These are phyloP conservation scores for Gymnothorax javanicus DNA, from an alignment of 2,797 vertebrate genomes.

Conservation along the genomic window DNA sequence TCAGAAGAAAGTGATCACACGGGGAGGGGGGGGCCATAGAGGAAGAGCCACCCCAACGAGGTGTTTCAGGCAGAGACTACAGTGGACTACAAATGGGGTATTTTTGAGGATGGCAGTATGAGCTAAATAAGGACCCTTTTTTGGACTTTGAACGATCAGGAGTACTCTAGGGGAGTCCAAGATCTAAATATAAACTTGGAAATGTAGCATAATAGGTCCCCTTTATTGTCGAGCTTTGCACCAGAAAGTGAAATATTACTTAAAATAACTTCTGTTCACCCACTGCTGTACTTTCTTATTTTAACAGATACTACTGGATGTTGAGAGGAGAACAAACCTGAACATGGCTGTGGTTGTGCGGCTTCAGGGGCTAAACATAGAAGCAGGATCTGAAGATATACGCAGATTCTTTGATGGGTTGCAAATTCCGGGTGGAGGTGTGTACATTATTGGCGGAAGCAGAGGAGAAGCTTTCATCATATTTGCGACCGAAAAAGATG, in stretches of 20 bases:
- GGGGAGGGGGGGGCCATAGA: no score
- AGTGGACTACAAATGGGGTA: no score
- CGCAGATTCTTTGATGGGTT: conserved; percentile 85
- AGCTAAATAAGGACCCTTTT: no score
- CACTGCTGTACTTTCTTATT: not conserved
- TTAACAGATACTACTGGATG: conserved; percentile 37
- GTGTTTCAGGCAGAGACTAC: no score
- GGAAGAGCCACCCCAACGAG: no score
- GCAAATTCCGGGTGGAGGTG: conserved; percentile 88
- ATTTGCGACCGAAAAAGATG: conserved; percentile 84
- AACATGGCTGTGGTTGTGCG: conserved; percentile 89
- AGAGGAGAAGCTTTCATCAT: conserved; percentile 90
- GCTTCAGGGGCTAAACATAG: conserved; percentile 84
- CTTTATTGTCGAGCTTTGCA: no score
- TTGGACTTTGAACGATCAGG: no score
- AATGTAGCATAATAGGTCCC: no score
- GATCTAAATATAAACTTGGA: no score
- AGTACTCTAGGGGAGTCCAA: no score
- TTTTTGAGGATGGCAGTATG: no score
- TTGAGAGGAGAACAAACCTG: conserved; percentile 46
- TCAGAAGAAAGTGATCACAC: no score
- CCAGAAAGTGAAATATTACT: not conserved
- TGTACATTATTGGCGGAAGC: conserved; percentile 90
- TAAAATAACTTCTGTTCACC: not conserved
- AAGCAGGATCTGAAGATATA: conserved; percentile 86